Percentiles rank a stretch among this genome's conserved stretches.
Evolutionary conservation across 2,113 vertebrate species (phyloP).

Genomic region (Panthera uncia): DNA sequence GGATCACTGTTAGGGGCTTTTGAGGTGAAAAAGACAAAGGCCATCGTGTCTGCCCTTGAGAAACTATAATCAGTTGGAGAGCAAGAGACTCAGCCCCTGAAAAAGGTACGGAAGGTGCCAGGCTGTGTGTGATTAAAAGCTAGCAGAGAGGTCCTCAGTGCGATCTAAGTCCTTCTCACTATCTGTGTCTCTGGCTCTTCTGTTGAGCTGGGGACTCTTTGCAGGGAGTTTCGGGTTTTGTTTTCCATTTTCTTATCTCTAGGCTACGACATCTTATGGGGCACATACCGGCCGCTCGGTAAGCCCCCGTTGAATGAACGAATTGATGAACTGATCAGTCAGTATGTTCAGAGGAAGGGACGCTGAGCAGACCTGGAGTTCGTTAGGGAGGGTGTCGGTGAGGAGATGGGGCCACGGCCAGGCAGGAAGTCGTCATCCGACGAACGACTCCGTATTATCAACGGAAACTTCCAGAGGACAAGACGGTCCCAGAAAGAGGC

Average conservation of each 20-base stretch:
- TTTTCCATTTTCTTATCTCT: not conserved
- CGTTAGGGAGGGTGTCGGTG: not conserved
- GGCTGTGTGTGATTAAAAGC: not conserved
- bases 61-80: not conserved
- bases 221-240: not conserved
- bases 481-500: not conserved
- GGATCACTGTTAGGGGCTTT: not conserved
- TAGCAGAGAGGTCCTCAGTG: not conserved
- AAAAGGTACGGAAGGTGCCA: not conserved
- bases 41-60: not conserved
- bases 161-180: not conserved
- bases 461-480: not conserved
- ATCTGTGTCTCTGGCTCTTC: not conserved
- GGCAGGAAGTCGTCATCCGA: not conserved
- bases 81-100: not conserved
- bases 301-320: not conserved
- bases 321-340: not conserved
- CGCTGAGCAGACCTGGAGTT: too few relatives aligned
- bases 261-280: not conserved
- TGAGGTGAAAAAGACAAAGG: not conserved
- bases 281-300: too few relatives aligned
- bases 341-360: not conserved
- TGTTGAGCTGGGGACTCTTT: not conserved
- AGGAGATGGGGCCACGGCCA: not conserved
- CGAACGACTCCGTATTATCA: not conserved